phyloP scores from a whole-genome alignment of 2,888 invertebrate genomes.

The Automeris io region DNA sequence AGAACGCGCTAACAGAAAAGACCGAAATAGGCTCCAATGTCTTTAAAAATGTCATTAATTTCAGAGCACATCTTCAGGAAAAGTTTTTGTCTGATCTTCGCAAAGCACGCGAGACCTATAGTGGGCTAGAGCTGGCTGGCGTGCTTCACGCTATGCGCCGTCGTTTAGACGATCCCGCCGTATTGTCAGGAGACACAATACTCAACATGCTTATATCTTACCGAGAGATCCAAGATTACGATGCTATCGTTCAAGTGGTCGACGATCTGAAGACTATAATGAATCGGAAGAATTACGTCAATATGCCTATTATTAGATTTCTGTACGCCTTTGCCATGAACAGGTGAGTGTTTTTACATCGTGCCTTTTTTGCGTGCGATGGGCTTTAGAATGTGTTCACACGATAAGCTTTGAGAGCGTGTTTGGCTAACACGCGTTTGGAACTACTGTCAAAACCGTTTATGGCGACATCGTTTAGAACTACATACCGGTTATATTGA shows the following conservation, averaged over 20 bases:
- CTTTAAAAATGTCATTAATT: too few relatives aligned
- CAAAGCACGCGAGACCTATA: constrained; percentile 91
- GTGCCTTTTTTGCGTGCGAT: too few relatives aligned
- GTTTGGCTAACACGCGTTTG: too few relatives aligned
- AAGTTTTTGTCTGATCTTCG: constrained; percentile 96
- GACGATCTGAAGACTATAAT: constrained; percentile 95
- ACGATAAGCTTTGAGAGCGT: too few relatives aligned
- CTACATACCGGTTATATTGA: too few relatives aligned
- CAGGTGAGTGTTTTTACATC: constrained; percentile 71
- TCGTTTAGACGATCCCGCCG: constrained; percentile 96
- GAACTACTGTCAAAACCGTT: too few relatives aligned
- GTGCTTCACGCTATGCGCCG: constrained; percentile 93
- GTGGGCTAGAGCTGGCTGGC: constrained; percentile 87
- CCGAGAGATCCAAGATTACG: constrained; percentile 95
- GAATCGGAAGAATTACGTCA: constrained; percentile 90
- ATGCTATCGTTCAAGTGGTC: constrained; percentile 97
- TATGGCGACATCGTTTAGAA: too few relatives aligned
- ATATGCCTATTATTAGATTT: constrained; percentile 93
- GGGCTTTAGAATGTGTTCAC: too few relatives aligned
- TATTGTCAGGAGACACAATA: constrained; percentile 96
- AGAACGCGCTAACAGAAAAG: too few relatives aligned
- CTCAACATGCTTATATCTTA: constrained; percentile 95
- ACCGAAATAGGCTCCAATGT: too few relatives aligned
- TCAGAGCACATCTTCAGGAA: constrained; percentile 96
- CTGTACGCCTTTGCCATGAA: constrained; percentile 98